Percentiles rank a stretch among this genome's conserved stretches.
Evolutionary conservation across 2,797 vertebrate species (phyloP).

Genomic region (Sorex maritimensis): DNA sequence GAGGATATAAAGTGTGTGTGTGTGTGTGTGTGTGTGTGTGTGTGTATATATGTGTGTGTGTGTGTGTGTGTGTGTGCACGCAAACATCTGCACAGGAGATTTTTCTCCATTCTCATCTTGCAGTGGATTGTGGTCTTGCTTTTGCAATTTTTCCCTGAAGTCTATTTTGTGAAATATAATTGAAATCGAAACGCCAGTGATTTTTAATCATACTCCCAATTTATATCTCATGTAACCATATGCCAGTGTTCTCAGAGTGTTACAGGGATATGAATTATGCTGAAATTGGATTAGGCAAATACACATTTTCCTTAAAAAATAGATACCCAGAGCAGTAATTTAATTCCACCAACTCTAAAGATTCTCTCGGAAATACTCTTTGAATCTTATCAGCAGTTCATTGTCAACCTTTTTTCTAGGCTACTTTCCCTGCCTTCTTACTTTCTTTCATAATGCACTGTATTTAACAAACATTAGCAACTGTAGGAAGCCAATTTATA

Average conservation of each 20-base stretch:
- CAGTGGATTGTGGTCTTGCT: slow-evolving; percentile 76
- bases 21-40: not conserved
- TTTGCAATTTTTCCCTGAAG: slow-evolving; percentile 70
- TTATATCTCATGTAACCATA: slow-evolving; percentile 88
- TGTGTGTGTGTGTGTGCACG: not conserved
- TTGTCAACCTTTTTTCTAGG: slow-evolving; percentile 82
- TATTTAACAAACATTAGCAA: slow-evolving; percentile 82
- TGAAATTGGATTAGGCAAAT: slow-evolving; percentile 88
- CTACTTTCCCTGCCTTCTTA: slow-evolving; percentile 79
- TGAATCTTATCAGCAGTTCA: slow-evolving; percentile 82
- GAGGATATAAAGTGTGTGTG: not conserved
- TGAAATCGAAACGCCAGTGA: slow-evolving; percentile 87
- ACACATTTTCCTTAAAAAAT: slow-evolving; percentile 87
- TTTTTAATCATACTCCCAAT: slow-evolving; percentile 88
- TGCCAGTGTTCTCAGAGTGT: slow-evolving; percentile 83
- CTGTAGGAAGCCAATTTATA: slow-evolving; percentile 76
- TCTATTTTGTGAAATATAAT: slow-evolving; percentile 87
- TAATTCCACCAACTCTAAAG: slow-evolving; percentile 85
- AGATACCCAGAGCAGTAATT: slow-evolving; percentile 85
- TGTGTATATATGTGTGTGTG: not conserved
- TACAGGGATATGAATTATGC: slow-evolving; percentile 87
- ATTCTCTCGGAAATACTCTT: slow-evolving; percentile 78
- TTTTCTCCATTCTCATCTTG: slow-evolving; percentile 60
- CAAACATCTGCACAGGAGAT: not conserved
- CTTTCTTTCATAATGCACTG: slow-evolving; percentile 77